A percentile compares a stretch with the other conserved stretches of the same genome.
phyloP scores from a whole-genome alignment of 2,113 vertebrate species.

The Odontesthes bonariensis region DNA sequence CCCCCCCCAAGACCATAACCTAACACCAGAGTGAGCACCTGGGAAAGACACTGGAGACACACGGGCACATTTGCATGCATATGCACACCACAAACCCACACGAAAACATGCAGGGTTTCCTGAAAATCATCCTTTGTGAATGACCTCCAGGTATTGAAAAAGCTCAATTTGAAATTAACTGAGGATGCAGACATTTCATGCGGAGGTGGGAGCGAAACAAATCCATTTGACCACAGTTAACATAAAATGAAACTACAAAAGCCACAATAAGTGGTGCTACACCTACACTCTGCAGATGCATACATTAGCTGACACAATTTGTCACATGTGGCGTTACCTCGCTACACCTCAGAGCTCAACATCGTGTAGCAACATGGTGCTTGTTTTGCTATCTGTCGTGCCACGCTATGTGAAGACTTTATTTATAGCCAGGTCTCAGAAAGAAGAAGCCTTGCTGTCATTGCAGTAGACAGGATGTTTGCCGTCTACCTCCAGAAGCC shows the following conservation, averaged over 20 bases:
- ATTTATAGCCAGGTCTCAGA: conserved; percentile 50
- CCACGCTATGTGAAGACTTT: conserved; percentile 18
- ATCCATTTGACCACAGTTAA: conserved; percentile 56
- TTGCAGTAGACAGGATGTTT: conserved; percentile 37
- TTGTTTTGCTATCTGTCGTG: conserved; percentile 18
- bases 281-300: conserved; percentile 17
- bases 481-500: conserved; percentile 31
- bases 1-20: conserved; percentile 56
- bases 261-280: conserved; percentile 25
- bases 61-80: conserved; percentile 1
- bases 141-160: conserved; percentile 4
- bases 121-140: conserved; percentile 15
- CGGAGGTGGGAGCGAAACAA: conserved; percentile 22
- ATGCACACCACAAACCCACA: neutral
- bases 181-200: conserved; percentile 25
- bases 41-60: conserved; percentile 43
- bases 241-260: conserved; percentile 30
- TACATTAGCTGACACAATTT: conserved; percentile 35
- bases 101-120: conserved; percentile 21
- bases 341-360: conserved; percentile 41
- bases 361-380: conserved; percentile 31
- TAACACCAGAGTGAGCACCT: conserved; percentile 70
- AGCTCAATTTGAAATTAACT: conserved; percentile 14
- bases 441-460: conserved; percentile 45
- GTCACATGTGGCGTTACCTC: conserved; percentile 33